A percentile compares a stretch with the other conserved stretches of the same genome.
These are phyloP conservation scores for Ceratothoa steindachneri DNA, from an alignment of 2,888 invertebrate species.

Conservation along the genomic window DNA sequence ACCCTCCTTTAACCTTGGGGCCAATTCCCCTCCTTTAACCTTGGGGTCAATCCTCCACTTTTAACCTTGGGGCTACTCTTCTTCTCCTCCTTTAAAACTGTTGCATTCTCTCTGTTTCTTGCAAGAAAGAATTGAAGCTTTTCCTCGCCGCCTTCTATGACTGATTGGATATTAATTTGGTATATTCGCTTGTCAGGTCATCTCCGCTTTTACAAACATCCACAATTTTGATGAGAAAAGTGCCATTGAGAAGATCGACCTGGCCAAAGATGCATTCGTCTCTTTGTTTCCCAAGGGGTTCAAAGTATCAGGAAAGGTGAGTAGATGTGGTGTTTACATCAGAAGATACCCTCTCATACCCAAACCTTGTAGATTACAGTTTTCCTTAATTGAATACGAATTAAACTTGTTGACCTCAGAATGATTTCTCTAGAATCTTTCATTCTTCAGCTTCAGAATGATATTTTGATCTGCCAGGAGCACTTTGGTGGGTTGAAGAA, in stretches of 20 bases:
- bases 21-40: too few relatives aligned
- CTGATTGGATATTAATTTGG: too few relatives aligned
- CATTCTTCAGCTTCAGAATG: conserved; percentile 29
- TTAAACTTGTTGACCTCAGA: background rate
- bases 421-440: too few relatives aligned
- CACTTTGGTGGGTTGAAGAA: conserved; percentile 23
- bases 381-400: background rate
- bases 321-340: background rate
- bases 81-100: too few relatives aligned
- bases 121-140: too few relatives aligned
- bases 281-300: conserved; percentile 29
- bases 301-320: conserved; percentile 32
- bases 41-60: too few relatives aligned
- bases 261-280: conserved; percentile 42
- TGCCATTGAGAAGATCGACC: conserved; percentile 31
- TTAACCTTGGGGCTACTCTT: too few relatives aligned
- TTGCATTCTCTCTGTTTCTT: too few relatives aligned
- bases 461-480: conserved; percentile 15
- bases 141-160: too few relatives aligned
- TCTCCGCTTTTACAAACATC: conserved; percentile 31
- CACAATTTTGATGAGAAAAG: conserved; percentile 38
- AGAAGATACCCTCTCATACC: background rate
- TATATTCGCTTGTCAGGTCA: too few relatives aligned
- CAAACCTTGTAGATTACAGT: background rate
- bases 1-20: too few relatives aligned